phyloP scores from a whole-genome alignment of 2,797 vertebrate species.

The Emys orbicularis region DNA sequence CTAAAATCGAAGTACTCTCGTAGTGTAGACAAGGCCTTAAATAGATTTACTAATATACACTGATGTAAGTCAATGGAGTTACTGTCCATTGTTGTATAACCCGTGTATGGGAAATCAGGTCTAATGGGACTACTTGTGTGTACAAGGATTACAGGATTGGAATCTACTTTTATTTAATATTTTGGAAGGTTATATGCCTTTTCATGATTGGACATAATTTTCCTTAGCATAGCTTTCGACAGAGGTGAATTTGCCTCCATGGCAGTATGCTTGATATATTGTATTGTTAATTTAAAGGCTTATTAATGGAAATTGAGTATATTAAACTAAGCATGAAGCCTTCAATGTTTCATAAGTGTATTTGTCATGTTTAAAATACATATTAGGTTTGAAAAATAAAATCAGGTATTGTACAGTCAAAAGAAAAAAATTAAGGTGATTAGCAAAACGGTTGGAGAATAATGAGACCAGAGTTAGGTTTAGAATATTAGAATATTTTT shows the following conservation, averaged over 20 bases:
- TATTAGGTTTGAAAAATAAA: conserved; percentile 21
- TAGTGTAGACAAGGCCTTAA: too few relatives aligned
- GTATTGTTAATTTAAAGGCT: conserved; percentile 67
- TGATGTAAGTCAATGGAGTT: conserved; percentile 60
- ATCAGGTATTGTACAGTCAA: conserved; percentile 36
- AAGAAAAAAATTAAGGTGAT: conserved; percentile 43
- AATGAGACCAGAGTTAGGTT: conserved; percentile 8
- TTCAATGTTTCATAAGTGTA: conserved; percentile 60
- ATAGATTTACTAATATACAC: neutral
- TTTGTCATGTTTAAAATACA: conserved; percentile 59
- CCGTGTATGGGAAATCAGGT: conserved; percentile 59
- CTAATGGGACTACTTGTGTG: conserved; percentile 64
- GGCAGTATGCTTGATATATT: conserved; percentile 69
- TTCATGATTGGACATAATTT: conserved; percentile 68
- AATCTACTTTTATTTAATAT: conserved; percentile 57
- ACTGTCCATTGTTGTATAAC: conserved; percentile 36
- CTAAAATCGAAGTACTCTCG: too few relatives aligned
- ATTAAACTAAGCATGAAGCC: conserved; percentile 75
- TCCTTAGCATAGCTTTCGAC: conserved; percentile 66
- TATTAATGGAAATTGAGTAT: conserved; percentile 72
- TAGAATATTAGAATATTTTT: neutral
- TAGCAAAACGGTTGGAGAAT: conserved; percentile 9
- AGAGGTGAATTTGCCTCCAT: conserved; percentile 73
- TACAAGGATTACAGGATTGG: conserved; percentile 61
- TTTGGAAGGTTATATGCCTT: conserved; percentile 69